Base-by-base conservation (phyloP, 2,888 invertebrate species). In the Thecophora atra region DNA sequence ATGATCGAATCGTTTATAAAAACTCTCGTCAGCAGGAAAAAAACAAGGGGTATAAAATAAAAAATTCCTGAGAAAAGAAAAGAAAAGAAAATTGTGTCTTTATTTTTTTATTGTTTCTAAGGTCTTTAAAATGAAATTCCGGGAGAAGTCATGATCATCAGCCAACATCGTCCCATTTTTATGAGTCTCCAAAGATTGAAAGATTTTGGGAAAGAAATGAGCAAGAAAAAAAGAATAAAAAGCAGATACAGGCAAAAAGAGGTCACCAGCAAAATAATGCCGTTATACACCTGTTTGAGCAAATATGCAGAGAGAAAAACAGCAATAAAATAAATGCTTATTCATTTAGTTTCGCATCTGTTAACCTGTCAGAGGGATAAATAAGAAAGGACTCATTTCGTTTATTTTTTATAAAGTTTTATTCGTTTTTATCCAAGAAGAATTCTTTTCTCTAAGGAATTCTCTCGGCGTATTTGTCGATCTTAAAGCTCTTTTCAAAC, bases 11-110 rank as follows among this genome's bases (percentile, higher is more conserved):
- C n/a, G n/a, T n/a, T n/a, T n/a, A 56, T 56, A 56, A 56, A 56
- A 56, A 56, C 56, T 56, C 24, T 56, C 56, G 56, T 13, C 62
- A 63, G 62, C 37, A 63, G 28, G 28, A 52, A n/a, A 56, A 19
- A 56, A 56, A 19, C 11, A 17, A 37, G 24, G n/a, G 62, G 37
- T 24, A 63, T 63, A 30, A 63, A 63, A 60, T 60, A 17, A n/a
- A n/a, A 28, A 60, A 30, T 37, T 37, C 62, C 19, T 37, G 37
- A 37, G 21, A 17, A 42, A 17, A 42, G 19, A 47, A 21, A 44
- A 26, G 24, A 47, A 44, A 64, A 37, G 44, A 47, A 17, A 13
- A 26, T 21, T 26, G 15, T n/a, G n/a, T n/a, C n/a, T n/a, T n/a
- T n/a, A 3, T n/a, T n/a, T 2, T 37, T 37, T 2, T 37, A 37